Evolutionary conservation across 1,140 invertebrate species (phyloP).

Genomic region (Drosophila watanabei): DNA sequence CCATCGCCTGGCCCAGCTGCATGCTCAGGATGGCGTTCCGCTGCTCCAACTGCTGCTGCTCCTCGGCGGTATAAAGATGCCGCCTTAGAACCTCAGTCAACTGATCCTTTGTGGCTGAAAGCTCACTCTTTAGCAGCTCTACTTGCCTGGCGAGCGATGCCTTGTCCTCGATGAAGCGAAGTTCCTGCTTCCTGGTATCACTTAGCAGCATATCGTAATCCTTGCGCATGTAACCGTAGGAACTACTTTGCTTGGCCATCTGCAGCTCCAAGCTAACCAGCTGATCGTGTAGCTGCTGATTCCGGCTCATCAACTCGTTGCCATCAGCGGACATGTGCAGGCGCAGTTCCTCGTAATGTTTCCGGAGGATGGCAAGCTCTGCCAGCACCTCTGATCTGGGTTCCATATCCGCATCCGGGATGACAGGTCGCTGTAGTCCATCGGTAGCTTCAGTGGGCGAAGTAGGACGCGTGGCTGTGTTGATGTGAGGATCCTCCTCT

Average conservation of each 20-base stretch:
- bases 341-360: constrained; percentile 75
- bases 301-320: constrained; percentile 50
- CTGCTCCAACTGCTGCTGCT: constrained; percentile 66
- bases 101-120: constrained; percentile 30
- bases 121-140: constrained; percentile 22
- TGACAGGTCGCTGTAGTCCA: constrained; percentile 53
- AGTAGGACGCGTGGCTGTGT: constrained; percentile 70
- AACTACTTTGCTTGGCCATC: constrained; percentile 53
- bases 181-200: constrained; percentile 48
- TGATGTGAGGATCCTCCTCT: constrained; percentile 13
- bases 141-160: constrained; percentile 30
- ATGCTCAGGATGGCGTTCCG: constrained; percentile 57
- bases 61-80: constrained; percentile 61
- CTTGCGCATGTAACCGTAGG: constrained; percentile 64
- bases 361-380: constrained; percentile 59
- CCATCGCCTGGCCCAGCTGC: constrained; percentile 63
- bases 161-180: constrained; percentile 60
- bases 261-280: constrained; percentile 53
- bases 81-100: constrained; percentile 6
- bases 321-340: constrained; percentile 68
- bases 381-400: constrained; percentile 27
- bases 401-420: constrained; percentile 19
- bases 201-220: constrained; percentile 71
- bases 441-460: constrained; percentile 58
- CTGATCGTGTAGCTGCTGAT: constrained; percentile 60